A percentile compares a stretch with the other conserved stretches of the same genome.
These are phyloP conservation scores for Steinernema hermaphroditum DNA, from an alignment of 2,888 invertebrate genomes.

Conservation along the genomic window DNA sequence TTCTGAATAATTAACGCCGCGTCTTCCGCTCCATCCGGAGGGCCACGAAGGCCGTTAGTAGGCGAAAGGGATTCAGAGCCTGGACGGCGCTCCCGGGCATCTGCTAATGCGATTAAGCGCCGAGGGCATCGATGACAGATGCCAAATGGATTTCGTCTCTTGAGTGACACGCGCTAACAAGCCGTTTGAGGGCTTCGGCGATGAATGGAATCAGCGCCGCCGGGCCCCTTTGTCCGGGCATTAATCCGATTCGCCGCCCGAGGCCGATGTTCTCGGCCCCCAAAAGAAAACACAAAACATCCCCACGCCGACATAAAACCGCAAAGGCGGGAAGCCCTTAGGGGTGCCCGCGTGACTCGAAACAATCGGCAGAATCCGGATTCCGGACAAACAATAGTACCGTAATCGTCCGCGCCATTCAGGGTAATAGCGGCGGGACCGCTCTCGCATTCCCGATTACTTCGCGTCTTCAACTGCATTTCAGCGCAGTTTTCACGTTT, in stretches of 20 bases:
- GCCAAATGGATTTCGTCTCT: background rate
- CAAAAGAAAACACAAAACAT: conserved; percentile 6
- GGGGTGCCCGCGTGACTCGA: background rate
- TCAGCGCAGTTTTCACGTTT: too few relatives aligned
- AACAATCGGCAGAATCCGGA: too few relatives aligned
- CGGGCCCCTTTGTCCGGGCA: conserved; percentile 12
- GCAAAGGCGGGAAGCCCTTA: background rate
- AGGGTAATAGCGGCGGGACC: too few relatives aligned
- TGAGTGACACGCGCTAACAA: conserved; percentile 26
- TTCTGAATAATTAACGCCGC: conserved; percentile 11
- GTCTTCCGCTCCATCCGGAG: too few relatives aligned
- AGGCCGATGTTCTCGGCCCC: background rate
- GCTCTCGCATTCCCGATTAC: too few relatives aligned
- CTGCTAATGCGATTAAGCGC: conserved; percentile 18
- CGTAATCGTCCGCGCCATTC: too few relatives aligned
- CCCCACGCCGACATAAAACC: background rate
- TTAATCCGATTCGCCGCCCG: conserved; percentile 22
- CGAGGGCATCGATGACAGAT: background rate
- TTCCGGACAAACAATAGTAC: too few relatives aligned
- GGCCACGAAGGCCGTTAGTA: background rate
- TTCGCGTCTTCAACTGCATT: too few relatives aligned
- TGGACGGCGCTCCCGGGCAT: background rate
- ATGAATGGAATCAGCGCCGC: conserved; percentile 24
- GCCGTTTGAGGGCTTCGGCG: conserved; percentile 27
- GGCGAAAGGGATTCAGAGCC: background rate